Conservation (phyloP, 1,140 invertebrate species). For the Aleiodes sp. region DNA sequence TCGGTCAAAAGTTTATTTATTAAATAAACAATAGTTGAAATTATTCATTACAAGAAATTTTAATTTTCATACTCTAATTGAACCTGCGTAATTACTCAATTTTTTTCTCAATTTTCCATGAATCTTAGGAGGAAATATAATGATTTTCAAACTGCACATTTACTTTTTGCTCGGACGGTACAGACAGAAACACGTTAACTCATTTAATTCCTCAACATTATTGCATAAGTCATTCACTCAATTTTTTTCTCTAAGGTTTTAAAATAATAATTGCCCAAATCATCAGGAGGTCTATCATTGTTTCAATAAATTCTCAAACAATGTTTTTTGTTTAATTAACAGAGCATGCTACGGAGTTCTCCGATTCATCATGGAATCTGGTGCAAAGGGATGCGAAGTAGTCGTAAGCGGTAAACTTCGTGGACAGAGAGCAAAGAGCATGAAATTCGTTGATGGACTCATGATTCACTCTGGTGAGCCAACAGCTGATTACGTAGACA, state of each 20-base stretch:
- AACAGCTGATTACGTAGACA: slow-evolving; percentile 97
- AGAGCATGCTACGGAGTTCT: slow-evolving; percentile 99
- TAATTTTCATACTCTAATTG: no score
- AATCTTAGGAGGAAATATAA: no score
- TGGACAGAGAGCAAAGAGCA: slow-evolving; percentile 99
- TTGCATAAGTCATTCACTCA: no score
- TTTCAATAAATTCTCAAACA: slow-evolving; percentile 10
- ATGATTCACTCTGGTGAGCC: slow-evolving; percentile 99
- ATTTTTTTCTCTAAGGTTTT: no score
- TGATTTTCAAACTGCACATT: no score
- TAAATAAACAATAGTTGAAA: background rate
- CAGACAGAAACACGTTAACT: no score
- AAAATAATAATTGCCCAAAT: no score
- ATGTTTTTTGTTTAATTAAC: slow-evolving; percentile 29
- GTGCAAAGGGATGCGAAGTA: slow-evolving; percentile 96
- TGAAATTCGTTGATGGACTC: slow-evolving; percentile 99
- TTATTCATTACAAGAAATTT: background rate
- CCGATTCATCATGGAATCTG: slow-evolving; percentile 99
- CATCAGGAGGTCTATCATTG: no score
- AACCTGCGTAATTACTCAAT: no score
- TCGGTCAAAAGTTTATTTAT: slow-evolving; percentile 14
- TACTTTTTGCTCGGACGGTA: no score
- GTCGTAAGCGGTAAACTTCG: slow-evolving; percentile 98
- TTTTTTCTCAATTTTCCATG: no score
- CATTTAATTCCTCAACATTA: no score